These are phyloP conservation scores for Ianthella basta DNA, from an alignment of 37 sponge, comb jelly and placozoan genomes.

Conservation along the genomic window DNA sequence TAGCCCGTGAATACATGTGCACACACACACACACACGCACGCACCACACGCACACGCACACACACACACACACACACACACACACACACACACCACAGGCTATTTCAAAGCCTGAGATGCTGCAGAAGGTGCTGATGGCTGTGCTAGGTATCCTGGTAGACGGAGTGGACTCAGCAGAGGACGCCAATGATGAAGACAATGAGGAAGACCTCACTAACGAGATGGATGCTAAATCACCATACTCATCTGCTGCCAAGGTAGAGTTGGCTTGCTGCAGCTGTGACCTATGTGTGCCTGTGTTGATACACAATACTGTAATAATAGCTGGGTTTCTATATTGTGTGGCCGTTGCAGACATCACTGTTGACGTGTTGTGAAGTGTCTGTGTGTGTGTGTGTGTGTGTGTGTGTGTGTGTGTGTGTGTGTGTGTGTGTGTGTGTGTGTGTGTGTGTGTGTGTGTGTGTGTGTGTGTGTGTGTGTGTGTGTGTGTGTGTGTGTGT, in stretches of 20 bases:
- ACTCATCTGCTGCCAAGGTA: conserved; percentile 16
- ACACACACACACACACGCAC: no score
- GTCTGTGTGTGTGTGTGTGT: no score
- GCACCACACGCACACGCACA: no score
- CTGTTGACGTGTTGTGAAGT: background rate
- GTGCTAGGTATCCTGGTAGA: background rate
- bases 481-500: no score
- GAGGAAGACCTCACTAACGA: background rate
- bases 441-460: no score
- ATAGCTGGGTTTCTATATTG: background rate
- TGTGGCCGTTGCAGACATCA: background rate
- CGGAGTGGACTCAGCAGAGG: background rate
- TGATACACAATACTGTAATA: no score
- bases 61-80: no score
- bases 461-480: no score
- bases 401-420: no score
- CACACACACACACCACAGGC: background rate
- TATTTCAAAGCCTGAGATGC: conserved; percentile 15
- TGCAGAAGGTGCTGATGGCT: conserved; percentile 15
- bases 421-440: no score
- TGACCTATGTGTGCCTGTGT: no score
- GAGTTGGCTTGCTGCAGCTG: background rate
- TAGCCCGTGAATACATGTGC: no score
- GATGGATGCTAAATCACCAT: conserved; percentile 5
- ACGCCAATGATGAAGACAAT: background rate